Conservation (phyloP, 2,113 vertebrate genomes). For the Corythornis vintsioides region DNA sequence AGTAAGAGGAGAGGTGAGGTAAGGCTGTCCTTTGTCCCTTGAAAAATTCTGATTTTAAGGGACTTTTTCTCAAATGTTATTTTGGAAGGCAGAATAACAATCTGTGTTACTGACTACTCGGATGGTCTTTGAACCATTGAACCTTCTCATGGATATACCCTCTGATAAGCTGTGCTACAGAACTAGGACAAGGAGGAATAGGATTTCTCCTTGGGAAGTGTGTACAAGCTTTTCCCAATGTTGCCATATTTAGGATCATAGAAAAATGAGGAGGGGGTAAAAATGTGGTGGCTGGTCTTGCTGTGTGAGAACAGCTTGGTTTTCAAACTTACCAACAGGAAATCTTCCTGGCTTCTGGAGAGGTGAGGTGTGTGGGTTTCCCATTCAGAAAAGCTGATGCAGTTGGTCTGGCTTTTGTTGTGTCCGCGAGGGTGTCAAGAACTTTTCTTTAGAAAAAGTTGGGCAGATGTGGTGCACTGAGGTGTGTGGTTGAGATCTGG, state of each 20-base stretch:
- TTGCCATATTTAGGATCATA: neutral
- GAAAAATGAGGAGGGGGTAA: neutral
- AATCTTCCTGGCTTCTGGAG: neutral
- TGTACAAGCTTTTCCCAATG: neutral
- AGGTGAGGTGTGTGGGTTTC: neutral
- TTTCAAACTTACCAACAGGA: neutral
- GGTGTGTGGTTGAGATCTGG: neutral
- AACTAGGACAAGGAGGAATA: neutral
- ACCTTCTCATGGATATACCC: neutral
- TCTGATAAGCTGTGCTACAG: neutral
- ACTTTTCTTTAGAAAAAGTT: neutral
- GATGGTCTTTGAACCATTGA: neutral
- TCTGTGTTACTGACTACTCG: neutral
- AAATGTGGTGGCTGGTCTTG: neutral
- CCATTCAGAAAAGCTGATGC: neutral
- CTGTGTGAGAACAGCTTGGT: neutral
- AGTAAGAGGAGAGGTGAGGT: neutral
- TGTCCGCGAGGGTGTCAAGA: neutral
- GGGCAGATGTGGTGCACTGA: neutral
- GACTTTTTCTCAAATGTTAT: neutral
- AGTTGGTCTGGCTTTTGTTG: neutral
- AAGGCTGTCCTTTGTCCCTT: neutral
- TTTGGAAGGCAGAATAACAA: neutral
- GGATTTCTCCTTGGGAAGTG: neutral
- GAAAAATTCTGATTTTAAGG: neutral